phyloP scores from a whole-genome alignment of 2,888 invertebrate species.

The Choreutis nemorana region DNA sequence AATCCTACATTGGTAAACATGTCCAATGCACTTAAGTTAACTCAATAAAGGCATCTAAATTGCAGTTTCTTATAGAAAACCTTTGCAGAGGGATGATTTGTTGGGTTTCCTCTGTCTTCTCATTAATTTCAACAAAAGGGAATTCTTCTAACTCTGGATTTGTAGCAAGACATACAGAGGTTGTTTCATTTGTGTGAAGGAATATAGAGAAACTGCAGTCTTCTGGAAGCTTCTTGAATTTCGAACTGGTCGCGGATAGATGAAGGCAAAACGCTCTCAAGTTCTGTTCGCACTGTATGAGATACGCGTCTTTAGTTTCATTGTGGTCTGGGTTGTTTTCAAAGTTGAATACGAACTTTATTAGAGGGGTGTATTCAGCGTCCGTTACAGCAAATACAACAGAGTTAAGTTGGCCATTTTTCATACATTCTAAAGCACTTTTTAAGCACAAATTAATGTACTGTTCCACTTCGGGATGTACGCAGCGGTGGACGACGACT shows the following conservation, averaged over 20 bases:
- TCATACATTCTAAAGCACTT: conserved; percentile 54
- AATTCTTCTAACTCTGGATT: conserved; percentile 58
- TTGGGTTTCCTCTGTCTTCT: conserved; percentile 19
- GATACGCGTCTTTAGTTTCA: conserved; percentile 64
- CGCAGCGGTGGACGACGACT: conserved; percentile 63
- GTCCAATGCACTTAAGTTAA: conserved; percentile 16
- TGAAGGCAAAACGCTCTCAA: conserved; percentile 69
- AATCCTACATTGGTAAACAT: neutral
- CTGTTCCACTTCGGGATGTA: conserved; percentile 71
- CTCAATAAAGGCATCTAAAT: conserved; percentile 42
- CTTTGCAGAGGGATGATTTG: conserved; percentile 38
- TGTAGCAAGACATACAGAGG: conserved; percentile 58
- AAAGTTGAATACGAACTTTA: conserved; percentile 45
- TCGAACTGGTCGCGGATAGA: conserved; percentile 50
- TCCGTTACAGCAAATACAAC: conserved; percentile 59
- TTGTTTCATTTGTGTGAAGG: conserved; percentile 67
- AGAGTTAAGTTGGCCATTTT: conserved; percentile 50
- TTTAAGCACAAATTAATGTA: conserved; percentile 67
- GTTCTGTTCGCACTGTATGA: conserved; percentile 68
- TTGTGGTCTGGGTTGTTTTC: conserved; percentile 25
- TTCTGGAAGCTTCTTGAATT: conserved; percentile 56
- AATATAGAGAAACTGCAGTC: conserved; percentile 68
- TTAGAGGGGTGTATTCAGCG: conserved; percentile 21
- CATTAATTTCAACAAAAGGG: conserved; percentile 39
- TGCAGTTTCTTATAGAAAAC: conserved; percentile 33